Conservation (phyloP, 1,140 invertebrate genomes). For the Scylla paramamosain region DNA sequence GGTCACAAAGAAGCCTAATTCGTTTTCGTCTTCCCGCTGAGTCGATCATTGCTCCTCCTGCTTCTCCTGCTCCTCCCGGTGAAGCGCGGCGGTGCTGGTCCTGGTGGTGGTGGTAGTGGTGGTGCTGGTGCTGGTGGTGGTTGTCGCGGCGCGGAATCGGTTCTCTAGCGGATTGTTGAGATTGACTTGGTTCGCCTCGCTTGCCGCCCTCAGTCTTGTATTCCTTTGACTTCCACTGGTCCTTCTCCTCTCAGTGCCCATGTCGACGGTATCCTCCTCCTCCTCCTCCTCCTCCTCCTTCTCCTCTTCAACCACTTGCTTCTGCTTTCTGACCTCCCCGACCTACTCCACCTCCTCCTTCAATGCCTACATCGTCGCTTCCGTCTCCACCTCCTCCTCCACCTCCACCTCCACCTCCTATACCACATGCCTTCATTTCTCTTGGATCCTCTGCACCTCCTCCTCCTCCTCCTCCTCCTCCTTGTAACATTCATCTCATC, state of each 20-base stretch:
- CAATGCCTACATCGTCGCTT: not conserved
- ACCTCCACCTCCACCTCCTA: not conserved
- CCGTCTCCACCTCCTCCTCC: not conserved
- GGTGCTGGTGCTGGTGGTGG: not conserved
- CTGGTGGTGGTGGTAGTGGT: not conserved
- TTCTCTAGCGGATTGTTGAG: not conserved
- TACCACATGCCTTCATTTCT: too few relatives aligned
- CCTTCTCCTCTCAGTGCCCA: not conserved
- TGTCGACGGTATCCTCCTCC: not conserved
- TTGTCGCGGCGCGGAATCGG: not conserved
- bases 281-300: not conserved
- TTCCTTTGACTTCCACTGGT: not conserved
- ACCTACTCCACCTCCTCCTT: too few relatives aligned
- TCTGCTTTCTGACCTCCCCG: too few relatives aligned
- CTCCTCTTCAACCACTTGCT: not conserved
- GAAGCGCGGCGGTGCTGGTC: not conserved
- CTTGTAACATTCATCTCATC: too few relatives aligned
- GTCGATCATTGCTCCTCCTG: not conserved
- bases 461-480: not conserved
- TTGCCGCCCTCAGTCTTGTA: not conserved
- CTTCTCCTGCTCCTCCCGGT: not conserved
- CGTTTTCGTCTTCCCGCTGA: slow-evolving; percentile 7
- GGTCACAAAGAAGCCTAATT: not conserved
- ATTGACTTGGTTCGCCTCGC: not conserved
- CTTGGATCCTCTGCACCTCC: not conserved